Evolutionary conservation across 1,140 invertebrate species (phyloP), one percentile per base, ranked within the genome.

Genomic region (Polypedilum vanderplanki): DNA sequence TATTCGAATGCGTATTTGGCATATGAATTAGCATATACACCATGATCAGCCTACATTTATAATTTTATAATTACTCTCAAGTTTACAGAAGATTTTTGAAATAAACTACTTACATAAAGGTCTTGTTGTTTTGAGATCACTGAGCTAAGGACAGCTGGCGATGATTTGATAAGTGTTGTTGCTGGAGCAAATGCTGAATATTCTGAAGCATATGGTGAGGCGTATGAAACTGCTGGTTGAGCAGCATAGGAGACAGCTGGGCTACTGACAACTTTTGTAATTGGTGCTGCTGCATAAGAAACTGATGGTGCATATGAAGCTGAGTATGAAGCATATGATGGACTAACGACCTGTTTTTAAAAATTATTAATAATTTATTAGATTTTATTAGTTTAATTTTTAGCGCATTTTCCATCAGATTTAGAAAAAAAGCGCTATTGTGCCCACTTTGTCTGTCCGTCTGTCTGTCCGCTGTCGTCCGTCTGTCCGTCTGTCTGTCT

Each of bases 1-100:
- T 87, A 87, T 17, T 83, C 82, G 76, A 84, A 87, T 75, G 82
- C 82, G 77, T 87, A 87, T 78, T 86, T 85, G 1, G 86, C 88
- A 12, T 70, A 70, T 20, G 17, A 18, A 18, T 70, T 70, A 8
- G 65, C 65, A 12, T 70, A 70, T 5, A 70, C 65, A 10, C 65
- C 65, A 80, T 88, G 83, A 40, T 86, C 83, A 79, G 88, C 87
- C 83, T 86, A 67, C 1, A 18, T 3, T 3, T 33, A 5, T 3
- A 33, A 33, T 33, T 33, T 33, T 33, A 3, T 33, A 33, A 33
- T 33, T 33, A n/a, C n/a, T n/a, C n/a, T n/a, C n/a, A n/a, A n/a
- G n/a, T n/a, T n/a, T n/a, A n/a, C n/a, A n/a, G n/a, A n/a, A n/a
- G n/a, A n/a, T n/a, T n/a, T n/a, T n/a, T n/a, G n/a, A n/a, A n/a